Conservation (phyloP, 2,113 vertebrate genomes). For the Oxyruncus cristatus region DNA sequence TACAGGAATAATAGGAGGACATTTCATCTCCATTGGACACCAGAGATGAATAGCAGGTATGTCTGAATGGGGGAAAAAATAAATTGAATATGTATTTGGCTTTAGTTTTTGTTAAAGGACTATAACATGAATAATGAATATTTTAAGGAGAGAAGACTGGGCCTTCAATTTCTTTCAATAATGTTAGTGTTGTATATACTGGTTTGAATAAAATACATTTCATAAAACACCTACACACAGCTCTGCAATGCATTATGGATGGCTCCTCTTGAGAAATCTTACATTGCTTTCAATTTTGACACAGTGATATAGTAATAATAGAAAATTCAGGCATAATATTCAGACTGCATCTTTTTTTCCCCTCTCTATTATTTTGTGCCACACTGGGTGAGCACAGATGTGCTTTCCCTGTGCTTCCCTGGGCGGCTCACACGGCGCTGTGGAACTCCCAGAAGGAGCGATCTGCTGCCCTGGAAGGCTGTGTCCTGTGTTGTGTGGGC, state of each 20-base stretch:
- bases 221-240: constrained; percentile 70
- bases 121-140: constrained; percentile 76
- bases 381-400: constrained; percentile 46
- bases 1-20: constrained; percentile 73
- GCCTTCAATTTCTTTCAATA: constrained; percentile 78
- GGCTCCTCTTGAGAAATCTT: constrained; percentile 75
- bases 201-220: constrained; percentile 76
- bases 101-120: constrained; percentile 75
- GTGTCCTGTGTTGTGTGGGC: neutral
- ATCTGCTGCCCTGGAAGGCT: neutral
- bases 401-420: neutral
- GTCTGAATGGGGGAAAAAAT: constrained; percentile 44
- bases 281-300: constrained; percentile 76
- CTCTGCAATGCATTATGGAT: constrained; percentile 76
- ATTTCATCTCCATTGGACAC: constrained; percentile 73
- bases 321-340: constrained; percentile 70
- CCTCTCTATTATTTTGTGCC: constrained; percentile 52
- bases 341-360: constrained; percentile 40
- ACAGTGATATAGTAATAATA: constrained; percentile 73
- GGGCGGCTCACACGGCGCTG: fast-evolving
- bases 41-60: constrained; percentile 74
- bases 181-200: constrained; percentile 76
- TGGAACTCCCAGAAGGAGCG: neutral
- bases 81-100: constrained; percentile 69
- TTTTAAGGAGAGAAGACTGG: constrained; percentile 70